phyloP scores from a whole-genome alignment of 1,140 invertebrate genomes.

The Scylla paramamosain region DNA sequence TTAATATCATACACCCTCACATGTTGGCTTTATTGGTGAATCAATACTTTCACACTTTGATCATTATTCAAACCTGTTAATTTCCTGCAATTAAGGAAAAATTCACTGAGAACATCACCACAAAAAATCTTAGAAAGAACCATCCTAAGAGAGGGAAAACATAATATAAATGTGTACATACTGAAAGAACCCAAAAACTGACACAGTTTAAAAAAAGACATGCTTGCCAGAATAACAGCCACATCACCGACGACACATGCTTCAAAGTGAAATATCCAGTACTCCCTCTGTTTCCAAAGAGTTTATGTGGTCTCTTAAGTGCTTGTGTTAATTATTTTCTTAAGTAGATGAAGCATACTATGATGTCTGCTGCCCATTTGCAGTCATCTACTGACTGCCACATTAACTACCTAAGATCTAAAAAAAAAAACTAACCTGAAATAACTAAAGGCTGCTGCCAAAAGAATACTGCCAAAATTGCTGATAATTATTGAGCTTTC shows the following conservation, averaged over 20 bases:
- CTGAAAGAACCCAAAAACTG: background rate
- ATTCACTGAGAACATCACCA: background rate
- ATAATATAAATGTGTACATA: background rate
- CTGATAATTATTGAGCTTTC: background rate
- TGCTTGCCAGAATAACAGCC: background rate
- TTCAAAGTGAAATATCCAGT: background rate
- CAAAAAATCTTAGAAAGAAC: background rate
- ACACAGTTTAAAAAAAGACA: background rate
- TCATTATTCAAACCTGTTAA: background rate
- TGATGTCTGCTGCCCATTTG: background rate
- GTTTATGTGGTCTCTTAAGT: background rate
- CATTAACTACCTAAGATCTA: background rate
- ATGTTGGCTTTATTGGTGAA: background rate
- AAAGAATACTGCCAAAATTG: background rate
- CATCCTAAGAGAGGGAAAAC: background rate
- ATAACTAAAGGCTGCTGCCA: background rate
- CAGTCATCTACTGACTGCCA: background rate
- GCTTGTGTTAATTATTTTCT: background rate
- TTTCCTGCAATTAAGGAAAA: background rate
- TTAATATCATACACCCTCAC: no score
- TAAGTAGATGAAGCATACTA: background rate
- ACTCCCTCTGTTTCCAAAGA: conserved; percentile 17
- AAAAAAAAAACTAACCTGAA: background rate
- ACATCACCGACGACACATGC: background rate
- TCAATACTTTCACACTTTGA: background rate